These are phyloP conservation scores for Champsocephalus gunnari DNA, from an alignment of 2,797 vertebrate species.

Conservation along the genomic window DNA sequence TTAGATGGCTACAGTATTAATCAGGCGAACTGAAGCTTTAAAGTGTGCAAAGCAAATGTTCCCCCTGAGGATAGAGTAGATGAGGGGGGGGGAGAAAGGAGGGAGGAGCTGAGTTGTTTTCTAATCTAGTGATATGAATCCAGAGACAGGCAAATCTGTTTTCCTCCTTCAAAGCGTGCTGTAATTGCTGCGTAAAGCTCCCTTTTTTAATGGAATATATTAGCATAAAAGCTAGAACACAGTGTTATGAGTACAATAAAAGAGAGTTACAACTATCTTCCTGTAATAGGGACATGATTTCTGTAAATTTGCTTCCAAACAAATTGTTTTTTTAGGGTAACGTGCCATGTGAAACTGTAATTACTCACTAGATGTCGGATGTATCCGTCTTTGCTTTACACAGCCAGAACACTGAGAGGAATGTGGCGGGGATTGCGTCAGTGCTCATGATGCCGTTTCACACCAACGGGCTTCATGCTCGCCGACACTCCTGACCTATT, in stretches of 20 bases:
- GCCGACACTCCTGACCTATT: slow-evolving; percentile 78
- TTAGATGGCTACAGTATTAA: slow-evolving; percentile 79
- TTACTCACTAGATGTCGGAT: slow-evolving; percentile 60
- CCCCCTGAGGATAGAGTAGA: slow-evolving; percentile 73
- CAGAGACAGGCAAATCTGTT: slow-evolving; percentile 66
- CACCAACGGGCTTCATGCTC: slow-evolving; percentile 59
- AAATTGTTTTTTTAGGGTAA: slow-evolving; percentile 18
- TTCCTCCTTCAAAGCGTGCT: slow-evolving; percentile 57
- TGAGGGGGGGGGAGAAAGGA: slow-evolving; percentile 63
- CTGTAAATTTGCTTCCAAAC: slow-evolving; percentile 50
- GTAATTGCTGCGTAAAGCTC: slow-evolving; percentile 68
- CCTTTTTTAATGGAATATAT: slow-evolving; percentile 66
- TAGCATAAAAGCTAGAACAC: slow-evolving; percentile 67
- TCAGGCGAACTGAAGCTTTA: slow-evolving; percentile 76
- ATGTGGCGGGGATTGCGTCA: slow-evolving; percentile 62
- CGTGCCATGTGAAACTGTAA: slow-evolving; percentile 50
- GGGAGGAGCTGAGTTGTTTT: slow-evolving; percentile 69
- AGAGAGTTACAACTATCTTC: slow-evolving; percentile 60
- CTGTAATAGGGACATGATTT: slow-evolving; percentile 28
- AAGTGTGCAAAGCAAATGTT: slow-evolving; percentile 76
- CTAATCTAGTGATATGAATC: slow-evolving; percentile 74
- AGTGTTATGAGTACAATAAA: slow-evolving; percentile 52
- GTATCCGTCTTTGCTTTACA: slow-evolving; percentile 28
- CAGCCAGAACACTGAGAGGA: slow-evolving; percentile 51
- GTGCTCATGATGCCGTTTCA: slow-evolving; percentile 60